Evolutionary conservation across 2,888 invertebrate genomes (phyloP).

Genomic region (Aradus depressus): DNA sequence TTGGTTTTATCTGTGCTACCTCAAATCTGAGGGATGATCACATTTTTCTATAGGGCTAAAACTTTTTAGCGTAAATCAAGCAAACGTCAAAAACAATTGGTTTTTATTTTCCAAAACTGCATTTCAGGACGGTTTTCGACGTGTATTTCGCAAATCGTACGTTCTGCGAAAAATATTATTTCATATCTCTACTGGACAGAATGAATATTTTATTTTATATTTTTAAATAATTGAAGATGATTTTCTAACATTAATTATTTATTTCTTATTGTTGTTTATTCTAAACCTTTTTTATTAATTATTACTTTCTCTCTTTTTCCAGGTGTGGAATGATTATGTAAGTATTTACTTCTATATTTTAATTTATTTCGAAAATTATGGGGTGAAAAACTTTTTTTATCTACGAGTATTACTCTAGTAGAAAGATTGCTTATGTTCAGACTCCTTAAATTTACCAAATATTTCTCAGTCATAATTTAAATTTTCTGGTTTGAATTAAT

Average conservation of each 20-base stretch:
- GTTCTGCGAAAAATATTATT: too few relatives aligned
- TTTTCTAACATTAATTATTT: not conserved
- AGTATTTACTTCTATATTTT: conserved; percentile 36
- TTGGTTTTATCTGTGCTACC: too few relatives aligned
- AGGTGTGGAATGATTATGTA: conserved; percentile 72
- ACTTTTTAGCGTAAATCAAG: too few relatives aligned
- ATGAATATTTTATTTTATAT: not conserved
- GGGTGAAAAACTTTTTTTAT: not conserved
- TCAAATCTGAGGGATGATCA: too few relatives aligned
- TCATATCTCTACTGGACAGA: not conserved
- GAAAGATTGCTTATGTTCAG: too few relatives aligned
- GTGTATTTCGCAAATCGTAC: too few relatives aligned
- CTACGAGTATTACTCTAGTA: conserved; percentile 1
- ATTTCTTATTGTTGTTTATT: not conserved
- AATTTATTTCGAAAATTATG: not conserved
- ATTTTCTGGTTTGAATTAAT: conserved; percentile 41
- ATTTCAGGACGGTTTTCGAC: too few relatives aligned
- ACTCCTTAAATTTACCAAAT: too few relatives aligned
- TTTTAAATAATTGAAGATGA: not conserved
- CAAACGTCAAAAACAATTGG: too few relatives aligned
- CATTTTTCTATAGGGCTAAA: too few relatives aligned
- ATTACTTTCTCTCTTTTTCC: conserved; percentile 30
- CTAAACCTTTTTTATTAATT: not conserved
- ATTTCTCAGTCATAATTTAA: too few relatives aligned
- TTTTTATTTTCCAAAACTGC: too few relatives aligned